Conservation (phyloP, 2,113 vertebrate genomes). For the Sturnus vulgaris region DNA sequence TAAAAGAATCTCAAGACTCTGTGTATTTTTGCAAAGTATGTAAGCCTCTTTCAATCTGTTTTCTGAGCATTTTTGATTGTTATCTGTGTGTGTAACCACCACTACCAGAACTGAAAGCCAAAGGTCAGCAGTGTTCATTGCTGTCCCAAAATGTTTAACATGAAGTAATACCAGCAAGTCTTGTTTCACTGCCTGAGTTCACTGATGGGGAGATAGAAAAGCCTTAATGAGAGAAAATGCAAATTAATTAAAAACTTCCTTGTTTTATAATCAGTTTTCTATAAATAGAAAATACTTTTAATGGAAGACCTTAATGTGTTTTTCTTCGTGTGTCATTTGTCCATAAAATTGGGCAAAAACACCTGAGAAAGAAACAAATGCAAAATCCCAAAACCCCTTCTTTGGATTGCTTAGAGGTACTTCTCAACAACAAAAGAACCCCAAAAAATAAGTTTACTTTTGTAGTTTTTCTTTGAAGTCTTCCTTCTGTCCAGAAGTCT, state of each 20-base stretch:
- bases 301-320: background rate
- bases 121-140: background rate
- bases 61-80: background rate
- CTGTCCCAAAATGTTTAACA: background rate
- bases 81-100: background rate
- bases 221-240: background rate
- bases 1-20: background rate
- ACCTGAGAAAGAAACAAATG: background rate
- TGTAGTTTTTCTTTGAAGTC: background rate
- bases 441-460: background rate
- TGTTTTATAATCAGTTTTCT: background rate
- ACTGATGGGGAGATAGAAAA: background rate
- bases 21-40: background rate
- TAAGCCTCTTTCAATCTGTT: background rate
- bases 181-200: background rate
- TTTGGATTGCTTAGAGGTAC: background rate
- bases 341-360: background rate
- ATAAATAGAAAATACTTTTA: background rate
- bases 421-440: background rate
- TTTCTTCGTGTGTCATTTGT: background rate
- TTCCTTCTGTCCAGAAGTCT: background rate
- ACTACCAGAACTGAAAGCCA: background rate
- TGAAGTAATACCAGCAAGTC: background rate
- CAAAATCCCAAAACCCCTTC: fast-evolving
- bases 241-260: background rate